Base-by-base conservation (phyloP, 1,140 invertebrate species). In the Drosophila chauvacae region DNA sequence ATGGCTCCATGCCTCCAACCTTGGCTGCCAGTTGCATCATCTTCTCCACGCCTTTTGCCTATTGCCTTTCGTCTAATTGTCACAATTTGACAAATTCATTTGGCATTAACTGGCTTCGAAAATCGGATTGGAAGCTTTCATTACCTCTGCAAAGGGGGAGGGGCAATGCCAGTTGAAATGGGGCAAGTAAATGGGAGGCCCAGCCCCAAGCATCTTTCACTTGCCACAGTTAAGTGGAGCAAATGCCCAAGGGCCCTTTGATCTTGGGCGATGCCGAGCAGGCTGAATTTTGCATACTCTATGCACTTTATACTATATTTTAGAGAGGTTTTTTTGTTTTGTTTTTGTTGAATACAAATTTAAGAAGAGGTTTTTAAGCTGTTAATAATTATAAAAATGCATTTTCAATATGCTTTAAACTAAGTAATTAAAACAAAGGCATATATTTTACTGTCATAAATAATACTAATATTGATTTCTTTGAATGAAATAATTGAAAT, bases 31-130 rank as follows among this genome's bases (percentile, higher is more conserved):
- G 68, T 87, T 79, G 75, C 65, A 50, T 82, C 80, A 87, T 30
- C 28, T 30, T 23, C 61, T 59, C 55, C 57, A 55, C 51, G 45
- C 70, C 83, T 26, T 14, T 47, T 47, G 7, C 70, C 83, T 26
- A 9, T 47, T 47, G 7, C 20, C 45, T 74, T 74, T 80, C 37
- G 26, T 66, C 55, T 73, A 73, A 87, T 87, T 87, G 84, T 88
- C 84, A 82, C 69, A 64, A 77, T 71, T 88, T 87, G 84, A 88
- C 84, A 87, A 88, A 84, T 88, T 77, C 61, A 88, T 87, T 87
- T 84, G 71, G 64, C 80, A 77, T 69, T 77, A 77, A 77, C 74
- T 77, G 57, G 42, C 73, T 37, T n/a, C 20, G 3, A 55, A 48
- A 68, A 68, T 77, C 63, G 37, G 28, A 42, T 53, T 37, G 18